Conservation (phyloP, 2,888 invertebrate genomes). For the Cancer borealis region DNA sequence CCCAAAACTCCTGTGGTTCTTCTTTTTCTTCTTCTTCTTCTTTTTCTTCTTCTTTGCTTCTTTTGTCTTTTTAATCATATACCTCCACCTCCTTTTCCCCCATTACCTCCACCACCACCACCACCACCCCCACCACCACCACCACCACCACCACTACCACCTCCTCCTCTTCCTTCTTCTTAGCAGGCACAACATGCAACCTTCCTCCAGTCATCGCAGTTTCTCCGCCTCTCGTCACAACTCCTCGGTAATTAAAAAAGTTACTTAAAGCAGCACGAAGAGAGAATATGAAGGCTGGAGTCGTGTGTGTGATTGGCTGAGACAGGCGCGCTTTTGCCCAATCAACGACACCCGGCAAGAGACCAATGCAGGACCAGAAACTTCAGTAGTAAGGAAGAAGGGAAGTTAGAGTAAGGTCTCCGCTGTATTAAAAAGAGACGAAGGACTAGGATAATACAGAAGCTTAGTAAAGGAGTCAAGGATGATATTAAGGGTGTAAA, state of each 20-base stretch:
- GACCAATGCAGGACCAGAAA: neutral
- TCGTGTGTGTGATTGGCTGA: neutral
- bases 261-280: neutral
- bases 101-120: neutral
- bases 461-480: too few relatives aligned
- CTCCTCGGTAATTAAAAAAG: conserved; percentile 39
- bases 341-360: neutral
- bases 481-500: neutral
- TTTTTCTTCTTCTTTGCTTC: neutral
- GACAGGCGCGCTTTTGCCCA: neutral
- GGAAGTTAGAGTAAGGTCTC: neutral
- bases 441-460: neutral
- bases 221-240: neutral
- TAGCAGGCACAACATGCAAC: neutral
- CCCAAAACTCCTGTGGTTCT: neutral
- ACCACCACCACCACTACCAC: neutral
- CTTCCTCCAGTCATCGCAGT: neutral
- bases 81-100: neutral
- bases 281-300: neutral
- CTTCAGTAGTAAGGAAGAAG: neutral
- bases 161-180: neutral
- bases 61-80: neutral
- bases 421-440: neutral
- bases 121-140: neutral
- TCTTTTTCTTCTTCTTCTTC: neutral